phyloP scores from a whole-genome alignment of 2,797 vertebrate species.

The Peromyscus nudipes region DNA sequence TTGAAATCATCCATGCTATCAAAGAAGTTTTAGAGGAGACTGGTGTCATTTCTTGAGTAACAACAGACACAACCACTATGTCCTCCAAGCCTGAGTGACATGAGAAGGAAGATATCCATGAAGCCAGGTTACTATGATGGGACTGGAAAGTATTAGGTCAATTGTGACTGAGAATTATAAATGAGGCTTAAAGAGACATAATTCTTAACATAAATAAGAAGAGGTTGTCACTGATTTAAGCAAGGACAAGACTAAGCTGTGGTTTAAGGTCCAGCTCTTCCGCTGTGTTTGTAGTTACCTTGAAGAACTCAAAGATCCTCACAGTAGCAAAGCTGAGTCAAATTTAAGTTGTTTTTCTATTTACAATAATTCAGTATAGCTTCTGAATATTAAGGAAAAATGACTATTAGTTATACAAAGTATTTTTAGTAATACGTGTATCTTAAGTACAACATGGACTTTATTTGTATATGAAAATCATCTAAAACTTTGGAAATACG shows the following conservation, averaged over 20 bases:
- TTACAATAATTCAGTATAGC: background rate
- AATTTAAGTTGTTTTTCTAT: slow-evolving; percentile 15
- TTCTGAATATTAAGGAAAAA: background rate
- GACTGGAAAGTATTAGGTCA: background rate
- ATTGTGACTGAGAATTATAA: no score
- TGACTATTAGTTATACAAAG: background rate
- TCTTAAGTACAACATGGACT: background rate
- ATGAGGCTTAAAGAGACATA: background rate
- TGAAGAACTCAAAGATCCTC: background rate
- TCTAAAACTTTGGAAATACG: background rate
- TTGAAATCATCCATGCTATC: background rate
- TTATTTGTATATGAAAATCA: background rate
- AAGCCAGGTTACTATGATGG: background rate
- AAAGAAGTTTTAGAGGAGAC: background rate
- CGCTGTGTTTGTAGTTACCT: background rate
- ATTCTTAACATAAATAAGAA: background rate
- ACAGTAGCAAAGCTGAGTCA: background rate
- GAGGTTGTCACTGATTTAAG: background rate
- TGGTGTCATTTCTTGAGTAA: background rate
- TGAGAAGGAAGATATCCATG: background rate
- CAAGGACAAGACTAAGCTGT: background rate
- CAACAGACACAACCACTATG: background rate
- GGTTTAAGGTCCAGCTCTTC: background rate
- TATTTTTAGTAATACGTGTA: background rate
- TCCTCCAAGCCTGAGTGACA: background rate